phyloP scores from a whole-genome alignment of 2,113 vertebrate genomes.

The Lasiurus cinereus region DNA sequence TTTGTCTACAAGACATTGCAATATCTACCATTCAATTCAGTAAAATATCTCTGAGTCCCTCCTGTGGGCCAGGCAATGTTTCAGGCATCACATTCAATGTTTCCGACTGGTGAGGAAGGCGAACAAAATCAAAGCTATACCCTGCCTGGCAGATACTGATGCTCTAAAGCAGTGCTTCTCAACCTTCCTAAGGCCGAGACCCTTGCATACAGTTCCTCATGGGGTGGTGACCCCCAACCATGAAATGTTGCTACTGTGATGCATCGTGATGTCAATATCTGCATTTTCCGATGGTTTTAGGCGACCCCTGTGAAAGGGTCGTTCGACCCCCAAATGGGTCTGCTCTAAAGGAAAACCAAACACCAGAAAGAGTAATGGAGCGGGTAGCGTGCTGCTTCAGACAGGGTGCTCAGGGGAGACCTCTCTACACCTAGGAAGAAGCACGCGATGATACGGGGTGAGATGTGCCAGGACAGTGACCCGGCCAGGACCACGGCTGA shows the following conservation, averaged over 20 bases:
- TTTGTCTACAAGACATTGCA: conserved; percentile 6
- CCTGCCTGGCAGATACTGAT: not conserved
- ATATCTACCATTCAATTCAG: not conserved
- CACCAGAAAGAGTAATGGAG: not conserved
- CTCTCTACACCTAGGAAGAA: not conserved
- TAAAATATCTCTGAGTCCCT: not conserved
- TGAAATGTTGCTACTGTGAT: no score
- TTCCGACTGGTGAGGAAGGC: not conserved
- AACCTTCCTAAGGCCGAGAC: no score
- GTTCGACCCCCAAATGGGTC: no score
- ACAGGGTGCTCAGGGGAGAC: not conserved
- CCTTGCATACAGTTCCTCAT: no score
- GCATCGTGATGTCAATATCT: no score
- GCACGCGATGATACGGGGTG: fast-evolving
- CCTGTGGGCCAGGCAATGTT: not conserved
- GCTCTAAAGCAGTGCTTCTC: not conserved
- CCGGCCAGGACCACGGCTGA: not conserved
- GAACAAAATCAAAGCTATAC: not conserved
- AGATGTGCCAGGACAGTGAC: not conserved
- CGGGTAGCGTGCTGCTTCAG: not conserved
- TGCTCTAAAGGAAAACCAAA: not conserved
- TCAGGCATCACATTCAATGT: not conserved
- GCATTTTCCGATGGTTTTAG: no score
- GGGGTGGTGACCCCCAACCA: no score
- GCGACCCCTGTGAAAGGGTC: no score